A percentile compares a stretch with the other conserved stretches of the same genome.
phyloP scores from a whole-genome alignment of 2,888 invertebrate genomes.

The Lymantria monacha region DNA sequence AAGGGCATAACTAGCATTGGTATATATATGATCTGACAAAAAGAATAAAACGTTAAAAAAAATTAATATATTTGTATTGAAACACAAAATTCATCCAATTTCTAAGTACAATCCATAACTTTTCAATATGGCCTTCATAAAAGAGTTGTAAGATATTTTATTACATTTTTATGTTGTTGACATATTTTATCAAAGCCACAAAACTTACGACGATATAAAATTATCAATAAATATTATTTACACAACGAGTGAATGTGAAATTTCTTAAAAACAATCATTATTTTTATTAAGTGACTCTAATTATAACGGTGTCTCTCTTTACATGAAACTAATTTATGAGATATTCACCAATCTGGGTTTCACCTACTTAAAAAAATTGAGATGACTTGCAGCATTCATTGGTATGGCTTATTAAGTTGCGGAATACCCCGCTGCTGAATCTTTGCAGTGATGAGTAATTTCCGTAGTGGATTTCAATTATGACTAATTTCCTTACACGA shows the following conservation, averaged over 20 bases:
- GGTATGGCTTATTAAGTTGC: too few relatives aligned
- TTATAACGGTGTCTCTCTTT: not conserved
- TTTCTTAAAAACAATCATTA: not conserved
- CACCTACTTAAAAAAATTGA: too few relatives aligned
- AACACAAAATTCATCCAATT: not conserved
- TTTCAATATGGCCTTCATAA: slow-evolving; percentile 12
- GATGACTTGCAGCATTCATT: too few relatives aligned
- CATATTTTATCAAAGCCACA: slow-evolving; percentile 7
- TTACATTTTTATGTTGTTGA: slow-evolving; percentile 15
- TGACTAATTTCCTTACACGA: too few relatives aligned
- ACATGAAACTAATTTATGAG: too few relatives aligned
- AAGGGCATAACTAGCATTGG: too few relatives aligned
- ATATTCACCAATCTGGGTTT: too few relatives aligned
- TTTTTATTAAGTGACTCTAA: not conserved
- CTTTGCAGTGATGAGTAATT: too few relatives aligned
- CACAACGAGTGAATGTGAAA: not conserved
- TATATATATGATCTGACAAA: too few relatives aligned
- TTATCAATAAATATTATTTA: not conserved
- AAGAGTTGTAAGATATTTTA: slow-evolving; percentile 12
- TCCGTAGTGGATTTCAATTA: too few relatives aligned
- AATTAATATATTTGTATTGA: not conserved
- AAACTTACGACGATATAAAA: slow-evolving; percentile 10
- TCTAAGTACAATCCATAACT: slow-evolving; percentile 9
- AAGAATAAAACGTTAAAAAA: not conserved
- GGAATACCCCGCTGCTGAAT: too few relatives aligned